These are phyloP conservation scores for Trachelus iudaicus DNA, from an alignment of 2,888 invertebrate species.

Conservation along the genomic window DNA sequence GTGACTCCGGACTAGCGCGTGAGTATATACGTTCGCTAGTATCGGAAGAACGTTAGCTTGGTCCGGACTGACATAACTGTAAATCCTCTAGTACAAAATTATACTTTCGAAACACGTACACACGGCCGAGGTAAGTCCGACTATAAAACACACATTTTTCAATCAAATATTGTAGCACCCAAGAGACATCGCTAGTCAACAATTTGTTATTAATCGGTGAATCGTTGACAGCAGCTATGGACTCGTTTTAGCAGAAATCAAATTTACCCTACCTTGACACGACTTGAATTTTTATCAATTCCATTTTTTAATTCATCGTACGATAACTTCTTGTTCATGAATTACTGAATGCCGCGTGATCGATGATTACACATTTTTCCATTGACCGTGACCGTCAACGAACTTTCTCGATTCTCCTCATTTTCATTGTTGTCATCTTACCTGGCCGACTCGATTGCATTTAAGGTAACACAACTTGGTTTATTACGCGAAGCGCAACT, in stretches of 20 bases:
- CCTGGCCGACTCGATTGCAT: too few species aligned
- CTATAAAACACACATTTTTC: neutral
- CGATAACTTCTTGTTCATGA: neutral
- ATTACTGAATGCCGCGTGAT: neutral
- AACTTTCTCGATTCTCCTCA: too few species aligned
- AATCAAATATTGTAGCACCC: neutral
- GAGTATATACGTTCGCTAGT: constrained; percentile 19
- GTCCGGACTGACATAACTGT: constrained; percentile 1
- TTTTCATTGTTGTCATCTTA: too few species aligned
- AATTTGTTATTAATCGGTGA: neutral
- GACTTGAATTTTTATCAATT: neutral
- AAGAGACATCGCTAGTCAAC: neutral
- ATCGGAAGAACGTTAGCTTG: constrained; percentile 25
- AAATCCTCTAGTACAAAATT: neutral
- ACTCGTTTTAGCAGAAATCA: neutral
- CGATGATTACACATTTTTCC: neutral
- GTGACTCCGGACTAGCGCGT: constrained; percentile 19
- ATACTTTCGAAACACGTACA: neutral
- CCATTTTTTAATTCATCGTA: too few species aligned
- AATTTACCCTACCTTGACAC: neutral
- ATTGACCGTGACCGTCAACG: neutral
- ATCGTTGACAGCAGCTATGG: neutral
- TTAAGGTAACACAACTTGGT: too few species aligned
- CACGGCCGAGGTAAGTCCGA: neutral
- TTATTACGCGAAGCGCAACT: too few species aligned